Base-by-base conservation (phyloP, 2,888 invertebrate species). In the Phasia obesa region DNA sequence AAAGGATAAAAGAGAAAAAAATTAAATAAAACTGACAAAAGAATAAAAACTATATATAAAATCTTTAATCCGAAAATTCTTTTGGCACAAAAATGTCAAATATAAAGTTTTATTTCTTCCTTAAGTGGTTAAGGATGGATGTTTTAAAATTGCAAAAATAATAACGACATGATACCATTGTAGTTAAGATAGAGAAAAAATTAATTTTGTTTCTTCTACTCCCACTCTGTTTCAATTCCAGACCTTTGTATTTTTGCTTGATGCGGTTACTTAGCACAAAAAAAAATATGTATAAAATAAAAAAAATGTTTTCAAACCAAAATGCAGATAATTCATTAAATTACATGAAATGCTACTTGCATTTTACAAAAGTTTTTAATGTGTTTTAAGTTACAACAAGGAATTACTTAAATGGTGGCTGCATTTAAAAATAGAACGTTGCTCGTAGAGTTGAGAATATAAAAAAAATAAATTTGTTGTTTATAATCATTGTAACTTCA, bases 61-160 rank as follows among this genome's bases (percentile, higher is more conserved):
- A 57, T 65, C 47, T 59, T 23, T 75, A 67, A 60, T 21, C 59
- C 69, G 23, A 44, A 69, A 76, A 67, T 59, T 59, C 75, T 67
- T 67, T 51, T 59, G 75, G 59, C 59, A 76, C 47, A 57, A 51
- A 67, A 65, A 76, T n/a, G 25, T 38, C 15, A 53, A n/a, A 19
- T 31, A 11, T 5, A 19, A n/a, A 4, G 9, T 31, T 35, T 35
- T 35, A 4, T 59, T 51, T 31, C 17, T 13, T 2, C 9, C 9
- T n/a, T 4, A 15, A 19, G 9, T 19, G 15, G 13, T 19, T 13
- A 27, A 4, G 25, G 51, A 42, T 38, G 51, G 15, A 15, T 49
- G 27, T 17, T 25, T 21, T 27, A 51, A 25, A 60, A 25, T 35
- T 55, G 21, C 11, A 23, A 11, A 4, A 42, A 49, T 4, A 64